These are phyloP conservation scores for Hemiscyllium ocellatum DNA, from an alignment of 2,113 vertebrate species.

Conservation along the genomic window DNA sequence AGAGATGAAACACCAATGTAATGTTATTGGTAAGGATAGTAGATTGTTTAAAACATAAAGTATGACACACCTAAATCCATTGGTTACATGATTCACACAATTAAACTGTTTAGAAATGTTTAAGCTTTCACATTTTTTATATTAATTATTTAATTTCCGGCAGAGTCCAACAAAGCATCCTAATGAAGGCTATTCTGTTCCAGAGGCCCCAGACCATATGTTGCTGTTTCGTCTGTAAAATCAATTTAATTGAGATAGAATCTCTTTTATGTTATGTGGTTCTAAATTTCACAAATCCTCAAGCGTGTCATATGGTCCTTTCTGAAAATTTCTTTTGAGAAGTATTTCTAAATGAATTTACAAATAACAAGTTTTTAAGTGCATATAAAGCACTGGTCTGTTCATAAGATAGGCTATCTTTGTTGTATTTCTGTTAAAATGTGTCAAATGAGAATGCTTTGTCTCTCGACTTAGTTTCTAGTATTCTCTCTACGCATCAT, in stretches of 20 bases:
- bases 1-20: background rate
- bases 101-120: background rate
- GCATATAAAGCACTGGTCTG: background rate
- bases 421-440: background rate
- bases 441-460: background rate
- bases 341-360: background rate
- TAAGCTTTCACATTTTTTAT: background rate
- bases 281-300: background rate
- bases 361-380: background rate
- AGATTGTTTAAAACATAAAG: background rate
- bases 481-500: background rate
- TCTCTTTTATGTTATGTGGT: background rate
- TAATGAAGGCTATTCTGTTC: background rate
- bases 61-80: background rate
- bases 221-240: background rate
- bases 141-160: background rate
- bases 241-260: background rate
- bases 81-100: background rate
- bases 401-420: background rate
- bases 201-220: background rate
- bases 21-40: background rate
- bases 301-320: background rate
- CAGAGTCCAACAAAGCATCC: background rate
- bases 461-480: background rate
- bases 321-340: background rate